These are phyloP conservation scores for Megalonaias nervosa DNA, from an alignment of 1,140 invertebrate genomes.

Conservation along the genomic window DNA sequence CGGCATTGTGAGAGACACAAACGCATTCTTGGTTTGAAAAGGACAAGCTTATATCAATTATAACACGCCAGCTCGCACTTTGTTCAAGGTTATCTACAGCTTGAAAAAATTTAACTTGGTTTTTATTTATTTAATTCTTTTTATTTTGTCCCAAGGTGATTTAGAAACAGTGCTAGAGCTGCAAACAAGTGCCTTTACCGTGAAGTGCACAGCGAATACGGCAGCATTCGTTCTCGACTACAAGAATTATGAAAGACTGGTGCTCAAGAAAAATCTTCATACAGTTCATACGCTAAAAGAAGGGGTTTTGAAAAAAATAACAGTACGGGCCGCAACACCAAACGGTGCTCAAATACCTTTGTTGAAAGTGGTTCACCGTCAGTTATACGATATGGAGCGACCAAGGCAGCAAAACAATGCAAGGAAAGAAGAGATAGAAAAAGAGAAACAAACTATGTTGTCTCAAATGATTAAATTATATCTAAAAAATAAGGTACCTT, in stretches of 20 bases:
- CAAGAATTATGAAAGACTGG: constrained; percentile 66
- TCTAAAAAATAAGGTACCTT: constrained; percentile 48
- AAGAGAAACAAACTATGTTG: constrained; percentile 38
- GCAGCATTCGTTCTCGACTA: constrained; percentile 61
- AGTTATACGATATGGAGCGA: constrained; percentile 40
- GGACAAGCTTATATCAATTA: too few species aligned
- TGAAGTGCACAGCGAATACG: constrained; percentile 58
- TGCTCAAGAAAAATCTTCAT: constrained; percentile 56
- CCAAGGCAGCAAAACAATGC: constrained; percentile 29
- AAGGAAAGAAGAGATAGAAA: constrained; percentile 27
- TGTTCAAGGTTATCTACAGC: too few species aligned
- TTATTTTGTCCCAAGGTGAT: constrained; percentile 47
- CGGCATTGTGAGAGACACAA: too few species aligned
- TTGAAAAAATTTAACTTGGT: too few species aligned
- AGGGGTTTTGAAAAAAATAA: constrained; percentile 55
- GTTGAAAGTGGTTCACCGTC: constrained; percentile 38
- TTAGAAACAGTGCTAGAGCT: constrained; percentile 62
- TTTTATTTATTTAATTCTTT: background rate
- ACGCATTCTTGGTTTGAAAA: too few species aligned
- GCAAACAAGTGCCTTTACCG: constrained; percentile 54
- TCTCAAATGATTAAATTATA: constrained; percentile 53
- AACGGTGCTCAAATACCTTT: constrained; percentile 50
- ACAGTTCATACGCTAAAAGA: constrained; percentile 53
- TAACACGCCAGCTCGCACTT: too few species aligned
- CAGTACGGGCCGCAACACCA: constrained; percentile 41